Evolutionary conservation across 2,797 vertebrate genomes (phyloP).

Genomic region (Gambelia wislizenii): DNA sequence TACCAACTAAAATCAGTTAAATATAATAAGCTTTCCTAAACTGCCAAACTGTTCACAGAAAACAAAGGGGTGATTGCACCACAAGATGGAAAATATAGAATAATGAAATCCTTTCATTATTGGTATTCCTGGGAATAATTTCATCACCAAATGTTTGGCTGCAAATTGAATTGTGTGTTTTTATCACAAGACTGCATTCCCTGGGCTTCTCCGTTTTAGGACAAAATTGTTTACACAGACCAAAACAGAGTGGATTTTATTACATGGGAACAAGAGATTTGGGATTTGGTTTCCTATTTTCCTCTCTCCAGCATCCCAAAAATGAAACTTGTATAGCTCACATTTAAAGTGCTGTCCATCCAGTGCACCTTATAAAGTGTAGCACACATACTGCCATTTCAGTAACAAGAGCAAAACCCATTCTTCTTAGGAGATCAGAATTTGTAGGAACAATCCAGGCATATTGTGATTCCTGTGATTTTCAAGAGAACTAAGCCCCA

Average conservation of each 20-base stretch:
- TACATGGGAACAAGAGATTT: slow-evolving; percentile 42
- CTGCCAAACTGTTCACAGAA: neutral
- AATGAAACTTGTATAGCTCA: slow-evolving; percentile 45
- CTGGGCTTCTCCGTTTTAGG: slow-evolving; percentile 60
- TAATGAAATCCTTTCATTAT: slow-evolving; percentile 77
- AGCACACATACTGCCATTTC: neutral
- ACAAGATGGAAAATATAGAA: slow-evolving; percentile 65
- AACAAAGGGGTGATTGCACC: slow-evolving; percentile 51
- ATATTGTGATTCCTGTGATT: neutral
- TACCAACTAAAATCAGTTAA: neutral
- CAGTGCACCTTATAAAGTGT: slow-evolving; percentile 11
- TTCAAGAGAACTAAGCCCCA: neutral
- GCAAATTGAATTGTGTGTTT: slow-evolving; percentile 74
- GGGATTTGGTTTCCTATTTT: slow-evolving; percentile 66
- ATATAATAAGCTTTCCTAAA: too few species aligned
- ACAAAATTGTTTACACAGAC: slow-evolving; percentile 62
- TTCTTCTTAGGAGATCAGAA: neutral
- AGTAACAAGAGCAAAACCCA: neutral
- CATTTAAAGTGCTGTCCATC: slow-evolving; percentile 41
- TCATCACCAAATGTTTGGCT: slow-evolving; percentile 72
- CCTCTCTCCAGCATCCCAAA: slow-evolving; percentile 40
- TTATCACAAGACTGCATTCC: slow-evolving; percentile 67
- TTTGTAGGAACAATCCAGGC: neutral
- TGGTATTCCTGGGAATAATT: slow-evolving; percentile 77
- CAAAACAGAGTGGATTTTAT: slow-evolving; percentile 48